These are phyloP conservation scores for Melopsittacus undulatus DNA, from an alignment of 2,797 vertebrate genomes.

Conservation along the genomic window DNA sequence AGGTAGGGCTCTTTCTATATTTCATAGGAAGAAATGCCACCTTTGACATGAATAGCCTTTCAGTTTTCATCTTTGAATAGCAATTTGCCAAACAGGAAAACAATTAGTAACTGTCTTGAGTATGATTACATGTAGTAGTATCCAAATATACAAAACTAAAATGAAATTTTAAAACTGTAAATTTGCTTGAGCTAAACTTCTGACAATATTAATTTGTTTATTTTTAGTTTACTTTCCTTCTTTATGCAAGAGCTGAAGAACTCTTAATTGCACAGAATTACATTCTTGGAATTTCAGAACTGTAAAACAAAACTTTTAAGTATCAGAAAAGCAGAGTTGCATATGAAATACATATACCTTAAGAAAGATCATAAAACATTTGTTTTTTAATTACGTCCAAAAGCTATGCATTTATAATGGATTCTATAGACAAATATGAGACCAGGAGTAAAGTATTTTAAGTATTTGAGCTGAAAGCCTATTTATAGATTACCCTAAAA, in stretches of 20 bases:
- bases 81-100: background rate
- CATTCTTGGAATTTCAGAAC: background rate
- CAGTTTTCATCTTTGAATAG: background rate
- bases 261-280: background rate
- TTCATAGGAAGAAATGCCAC: background rate
- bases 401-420: background rate
- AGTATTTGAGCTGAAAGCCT: background rate
- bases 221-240: background rate
- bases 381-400: background rate
- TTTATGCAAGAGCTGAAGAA: background rate
- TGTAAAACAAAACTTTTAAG: background rate
- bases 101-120: background rate
- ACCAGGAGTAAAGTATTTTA: background rate
- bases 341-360: background rate
- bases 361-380: background rate
- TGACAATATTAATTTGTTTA: background rate
- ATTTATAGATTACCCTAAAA: background rate
- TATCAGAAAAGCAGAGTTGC: background rate
- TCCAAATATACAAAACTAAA: background rate
- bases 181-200: background rate
- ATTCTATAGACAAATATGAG: background rate
- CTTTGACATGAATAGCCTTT: background rate
- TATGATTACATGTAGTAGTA: background rate
- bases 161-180: background rate
- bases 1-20: background rate